Conservation (phyloP, 2,888 invertebrate species). For the Erannis defoliaria region DNA sequence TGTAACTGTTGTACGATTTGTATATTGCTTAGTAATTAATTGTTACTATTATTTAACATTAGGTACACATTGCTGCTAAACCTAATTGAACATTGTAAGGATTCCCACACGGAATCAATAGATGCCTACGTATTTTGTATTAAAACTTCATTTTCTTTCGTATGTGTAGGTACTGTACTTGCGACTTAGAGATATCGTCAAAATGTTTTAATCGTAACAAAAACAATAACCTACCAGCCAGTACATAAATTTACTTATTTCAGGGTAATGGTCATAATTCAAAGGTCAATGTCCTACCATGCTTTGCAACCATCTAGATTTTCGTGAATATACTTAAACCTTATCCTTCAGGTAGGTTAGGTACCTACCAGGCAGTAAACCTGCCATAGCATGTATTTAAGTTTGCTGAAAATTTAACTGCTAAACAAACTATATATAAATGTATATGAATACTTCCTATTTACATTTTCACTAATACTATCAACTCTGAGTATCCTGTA, state of each 20-base stretch:
- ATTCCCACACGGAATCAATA: conserved; percentile 32
- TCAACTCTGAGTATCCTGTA: not conserved
- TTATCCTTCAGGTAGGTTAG: too few species aligned
- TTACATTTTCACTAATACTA: not conserved
- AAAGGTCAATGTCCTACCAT: conserved; percentile 40
- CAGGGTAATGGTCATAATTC: conserved; percentile 35
- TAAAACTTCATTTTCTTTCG: not conserved
- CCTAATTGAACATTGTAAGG: conserved; percentile 37
- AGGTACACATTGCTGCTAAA: not conserved
- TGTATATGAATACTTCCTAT: too few species aligned
- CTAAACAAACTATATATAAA: not conserved
- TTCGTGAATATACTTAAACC: too few species aligned
- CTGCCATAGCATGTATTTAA: not conserved
- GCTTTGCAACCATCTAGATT: conserved; percentile 43
- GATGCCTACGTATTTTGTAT: conserved; percentile 13
- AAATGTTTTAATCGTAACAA: not conserved
- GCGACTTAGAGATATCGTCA: not conserved
- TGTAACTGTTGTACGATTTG: not conserved
- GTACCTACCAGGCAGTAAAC: not conserved
- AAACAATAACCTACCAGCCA: conserved; percentile 22
- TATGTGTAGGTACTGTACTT: not conserved
- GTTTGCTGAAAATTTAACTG: not conserved
- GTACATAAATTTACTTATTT: conserved; percentile 1
- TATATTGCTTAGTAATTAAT: not conserved
- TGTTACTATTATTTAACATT: not conserved